phyloP scores from a whole-genome alignment of 2,113 vertebrate species.

The Xenus cinereus region DNA sequence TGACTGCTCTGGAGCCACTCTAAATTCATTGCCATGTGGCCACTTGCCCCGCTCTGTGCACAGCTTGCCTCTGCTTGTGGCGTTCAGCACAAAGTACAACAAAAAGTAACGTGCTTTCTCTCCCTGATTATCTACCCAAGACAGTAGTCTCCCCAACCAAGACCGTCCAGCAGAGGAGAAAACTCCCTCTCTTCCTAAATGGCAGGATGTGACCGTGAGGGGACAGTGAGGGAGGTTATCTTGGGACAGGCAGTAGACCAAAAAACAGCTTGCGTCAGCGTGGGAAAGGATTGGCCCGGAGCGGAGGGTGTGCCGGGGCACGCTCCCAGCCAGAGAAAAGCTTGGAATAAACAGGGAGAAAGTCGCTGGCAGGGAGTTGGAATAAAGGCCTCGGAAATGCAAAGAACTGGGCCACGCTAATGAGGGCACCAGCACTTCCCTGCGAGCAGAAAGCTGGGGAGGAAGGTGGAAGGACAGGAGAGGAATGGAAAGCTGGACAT shows the following conservation, averaged over 20 bases:
- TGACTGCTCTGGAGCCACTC: not conserved
- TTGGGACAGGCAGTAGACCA: constrained; percentile 36
- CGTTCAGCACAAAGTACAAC: not conserved
- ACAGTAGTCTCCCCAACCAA: not conserved
- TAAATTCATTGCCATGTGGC: not conserved
- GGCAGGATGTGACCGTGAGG: not conserved
- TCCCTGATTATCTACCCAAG: not conserved
- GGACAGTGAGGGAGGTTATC: constrained; percentile 3
- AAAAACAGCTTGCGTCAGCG: constrained; percentile 51
- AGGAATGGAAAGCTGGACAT: accelerated
- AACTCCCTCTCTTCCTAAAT: not conserved
- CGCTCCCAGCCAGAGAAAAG: constrained; percentile 10
- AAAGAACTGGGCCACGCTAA: not conserved
- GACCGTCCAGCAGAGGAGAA: not conserved
- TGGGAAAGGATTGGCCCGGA: constrained; percentile 35
- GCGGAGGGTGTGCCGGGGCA: constrained; percentile 15
- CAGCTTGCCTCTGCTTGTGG: not conserved
- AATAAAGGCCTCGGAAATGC: not conserved
- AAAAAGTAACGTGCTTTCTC: not conserved
- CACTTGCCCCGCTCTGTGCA: not conserved
- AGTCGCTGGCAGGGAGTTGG: not conserved
- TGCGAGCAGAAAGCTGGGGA: not conserved
- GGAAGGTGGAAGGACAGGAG: not conserved
- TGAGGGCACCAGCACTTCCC: not conserved
- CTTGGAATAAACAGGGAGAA: constrained; percentile 28